Evolutionary conservation across 23 tunicate genomes (phyloP).

Genomic region (Ascidia mentula): DNA sequence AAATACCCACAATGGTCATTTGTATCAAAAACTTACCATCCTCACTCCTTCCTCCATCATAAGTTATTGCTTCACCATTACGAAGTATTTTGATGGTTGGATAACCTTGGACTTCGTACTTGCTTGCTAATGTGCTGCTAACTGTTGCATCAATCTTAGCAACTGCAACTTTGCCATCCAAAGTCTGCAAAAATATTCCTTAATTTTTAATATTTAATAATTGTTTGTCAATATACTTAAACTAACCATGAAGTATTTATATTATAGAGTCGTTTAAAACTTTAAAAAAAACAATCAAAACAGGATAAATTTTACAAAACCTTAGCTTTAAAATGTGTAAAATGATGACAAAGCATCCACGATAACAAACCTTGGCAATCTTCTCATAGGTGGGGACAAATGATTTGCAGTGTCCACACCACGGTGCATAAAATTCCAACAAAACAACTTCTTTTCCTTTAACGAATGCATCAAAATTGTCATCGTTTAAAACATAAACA

Average conservation of each 20-base stretch:
- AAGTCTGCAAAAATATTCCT: no score
- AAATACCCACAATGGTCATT: no score
- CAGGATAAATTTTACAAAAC: no score
- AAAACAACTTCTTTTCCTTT: slow-evolving; percentile 77
- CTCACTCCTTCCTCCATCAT: slow-evolving; percentile 76
- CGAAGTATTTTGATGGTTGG: slow-evolving; percentile 78
- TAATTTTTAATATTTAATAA: no score
- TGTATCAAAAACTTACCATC: no score
- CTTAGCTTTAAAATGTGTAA: no score
- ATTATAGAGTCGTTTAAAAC: background rate
- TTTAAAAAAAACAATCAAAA: no score
- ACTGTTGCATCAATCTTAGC: slow-evolving; percentile 88
- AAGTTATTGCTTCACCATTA: slow-evolving; percentile 49
- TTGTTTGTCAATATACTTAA: no score
- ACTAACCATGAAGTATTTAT: background rate
- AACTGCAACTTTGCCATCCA: slow-evolving; percentile 77
- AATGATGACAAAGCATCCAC: no score
- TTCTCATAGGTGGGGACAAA: slow-evolving; percentile 93
- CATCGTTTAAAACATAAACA: slow-evolving; percentile 81
- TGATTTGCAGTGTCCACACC: slow-evolving; percentile 97
- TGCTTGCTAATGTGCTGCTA: slow-evolving; percentile 37
- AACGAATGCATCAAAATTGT: slow-evolving; percentile 80
- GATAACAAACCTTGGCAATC: slow-evolving; percentile 58
- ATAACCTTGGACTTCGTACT: slow-evolving; percentile 72
- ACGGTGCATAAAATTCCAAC: slow-evolving; percentile 93